Percentiles rank a stretch among this genome's conserved stretches.
Evolutionary conservation across 2,797 vertebrate species (phyloP).

Genomic region (Melanotaenia pygmaea): DNA sequence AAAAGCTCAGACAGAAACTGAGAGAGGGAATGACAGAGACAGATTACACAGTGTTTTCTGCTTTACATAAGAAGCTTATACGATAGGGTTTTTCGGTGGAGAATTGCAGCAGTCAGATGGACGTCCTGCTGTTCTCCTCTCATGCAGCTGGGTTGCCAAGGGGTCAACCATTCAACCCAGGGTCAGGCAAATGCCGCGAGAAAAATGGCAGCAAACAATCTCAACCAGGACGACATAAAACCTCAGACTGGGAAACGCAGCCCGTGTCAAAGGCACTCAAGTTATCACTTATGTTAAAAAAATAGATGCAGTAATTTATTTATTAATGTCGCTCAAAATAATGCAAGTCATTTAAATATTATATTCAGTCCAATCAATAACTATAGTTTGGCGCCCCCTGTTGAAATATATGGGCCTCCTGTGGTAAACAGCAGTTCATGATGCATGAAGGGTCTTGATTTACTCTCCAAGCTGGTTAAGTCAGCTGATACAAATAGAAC

Average conservation of each 20-base stretch:
- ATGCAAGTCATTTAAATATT: not conserved
- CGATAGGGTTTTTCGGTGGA: conserved; percentile 65
- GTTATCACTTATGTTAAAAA: not conserved
- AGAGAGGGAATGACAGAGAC: conserved; percentile 40
- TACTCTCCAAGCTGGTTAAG: not conserved
- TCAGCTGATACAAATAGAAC: not conserved
- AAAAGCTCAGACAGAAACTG: conserved; percentile 35
- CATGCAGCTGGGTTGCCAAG: conserved; percentile 61
- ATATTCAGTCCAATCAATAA: conserved; percentile 2
- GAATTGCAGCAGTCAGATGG: conserved; percentile 76
- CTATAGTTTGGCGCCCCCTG: conserved; percentile 63
- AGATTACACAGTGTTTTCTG: conserved; percentile 80
- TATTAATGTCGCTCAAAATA: not conserved
- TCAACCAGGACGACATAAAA: not conserved
- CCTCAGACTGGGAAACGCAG: not conserved
- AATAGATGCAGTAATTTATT: not conserved
- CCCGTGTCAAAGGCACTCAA: not conserved
- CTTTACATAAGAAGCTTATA: conserved; percentile 82
- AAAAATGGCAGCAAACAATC: conserved; percentile 51
- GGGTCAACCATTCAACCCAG: conserved; percentile 46
- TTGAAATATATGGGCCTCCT: conserved; percentile 18
- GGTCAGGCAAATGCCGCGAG: conserved; percentile 61
- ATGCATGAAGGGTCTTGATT: conserved; percentile 6
- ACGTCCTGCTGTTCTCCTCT: conserved; percentile 44
- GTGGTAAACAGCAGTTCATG: conserved; percentile 1